Evolutionary conservation across 2,888 invertebrate genomes (phyloP).

Genomic region (Latrodectus elegans): DNA sequence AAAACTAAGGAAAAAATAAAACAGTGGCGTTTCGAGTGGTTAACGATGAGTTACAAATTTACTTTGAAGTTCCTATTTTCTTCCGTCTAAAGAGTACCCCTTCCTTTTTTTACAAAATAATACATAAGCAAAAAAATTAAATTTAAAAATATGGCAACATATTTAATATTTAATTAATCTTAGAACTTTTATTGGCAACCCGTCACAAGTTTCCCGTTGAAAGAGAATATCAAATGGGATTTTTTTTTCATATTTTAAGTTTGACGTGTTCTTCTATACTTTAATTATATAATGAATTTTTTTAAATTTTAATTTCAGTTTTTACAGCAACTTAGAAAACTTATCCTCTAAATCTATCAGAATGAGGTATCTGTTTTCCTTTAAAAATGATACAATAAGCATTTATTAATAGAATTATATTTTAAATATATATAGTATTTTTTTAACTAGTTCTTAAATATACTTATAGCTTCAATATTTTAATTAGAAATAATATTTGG

Average conservation of each 20-base stretch:
- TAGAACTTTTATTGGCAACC: slow-evolving; percentile 18
- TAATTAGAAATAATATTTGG: no score
- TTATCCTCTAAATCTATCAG: no score
- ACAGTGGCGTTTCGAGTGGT: slow-evolving; percentile 22
- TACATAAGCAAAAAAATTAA: not conserved
- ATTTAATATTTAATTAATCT: slow-evolving; percentile 17
- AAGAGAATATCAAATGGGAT: not conserved
- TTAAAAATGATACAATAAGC: no score
- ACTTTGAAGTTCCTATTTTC: slow-evolving; percentile 15
- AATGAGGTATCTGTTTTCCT: no score
- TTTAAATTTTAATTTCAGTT: not conserved
- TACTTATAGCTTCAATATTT: no score
- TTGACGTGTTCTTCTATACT: not conserved
- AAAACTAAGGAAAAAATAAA: not conserved
- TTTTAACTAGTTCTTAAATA: no score
- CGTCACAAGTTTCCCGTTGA: slow-evolving; percentile 12
- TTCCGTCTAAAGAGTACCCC: not conserved
- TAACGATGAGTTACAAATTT: slow-evolving; percentile 34
- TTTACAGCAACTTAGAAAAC: no score
- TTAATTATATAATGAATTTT: not conserved
- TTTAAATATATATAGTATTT: no score
- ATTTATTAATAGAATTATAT: no score
- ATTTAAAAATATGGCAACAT: slow-evolving; percentile 15
- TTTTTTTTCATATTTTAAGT: not conserved
- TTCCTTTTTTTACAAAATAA: not conserved